Percentiles rank a stretch among this genome's conserved stretches.
phyloP scores from a whole-genome alignment of 2,888 invertebrate genomes.

The Charanyca ferruginea region DNA sequence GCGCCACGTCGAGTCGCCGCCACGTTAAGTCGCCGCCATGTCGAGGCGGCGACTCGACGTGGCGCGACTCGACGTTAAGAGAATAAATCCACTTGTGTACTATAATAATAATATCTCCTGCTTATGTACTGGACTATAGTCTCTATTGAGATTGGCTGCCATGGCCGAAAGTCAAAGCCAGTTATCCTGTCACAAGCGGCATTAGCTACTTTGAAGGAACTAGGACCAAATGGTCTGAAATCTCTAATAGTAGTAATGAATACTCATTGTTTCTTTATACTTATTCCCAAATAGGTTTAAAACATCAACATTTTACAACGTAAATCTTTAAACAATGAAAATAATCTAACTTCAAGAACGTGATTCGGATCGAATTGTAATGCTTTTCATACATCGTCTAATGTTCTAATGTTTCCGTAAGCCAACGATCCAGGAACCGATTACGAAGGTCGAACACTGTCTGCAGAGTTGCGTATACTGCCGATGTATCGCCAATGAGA shows the following conservation, averaged over 20 bases:
- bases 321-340: conserved; percentile 3
- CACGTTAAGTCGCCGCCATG: too few relatives aligned
- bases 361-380: conserved; percentile 46
- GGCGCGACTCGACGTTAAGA: too few relatives aligned
- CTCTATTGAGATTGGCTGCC: too few relatives aligned
- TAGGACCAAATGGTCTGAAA: not conserved
- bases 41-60: too few relatives aligned
- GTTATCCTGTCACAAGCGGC: too few relatives aligned
- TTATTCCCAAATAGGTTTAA: not conserved
- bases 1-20: too few relatives aligned
- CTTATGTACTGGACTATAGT: too few relatives aligned
- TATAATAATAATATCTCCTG: too few relatives aligned
- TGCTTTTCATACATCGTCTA: conserved; percentile 51
- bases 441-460: conserved; percentile 60
- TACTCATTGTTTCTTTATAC: not conserved
- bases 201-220: too few relatives aligned
- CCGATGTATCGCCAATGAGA: conserved; percentile 32
- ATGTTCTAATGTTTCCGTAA: conserved; percentile 58
- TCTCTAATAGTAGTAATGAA: not conserved
- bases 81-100: too few relatives aligned
- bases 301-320: not conserved
- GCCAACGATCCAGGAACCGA: conserved; percentile 59
- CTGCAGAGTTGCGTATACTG: conserved; percentile 57
- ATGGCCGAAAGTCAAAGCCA: too few relatives aligned
- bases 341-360: conserved; percentile 16